These are phyloP conservation scores for Perccottus glenii DNA, from an alignment of 2,113 vertebrate genomes.

Conservation along the genomic window DNA sequence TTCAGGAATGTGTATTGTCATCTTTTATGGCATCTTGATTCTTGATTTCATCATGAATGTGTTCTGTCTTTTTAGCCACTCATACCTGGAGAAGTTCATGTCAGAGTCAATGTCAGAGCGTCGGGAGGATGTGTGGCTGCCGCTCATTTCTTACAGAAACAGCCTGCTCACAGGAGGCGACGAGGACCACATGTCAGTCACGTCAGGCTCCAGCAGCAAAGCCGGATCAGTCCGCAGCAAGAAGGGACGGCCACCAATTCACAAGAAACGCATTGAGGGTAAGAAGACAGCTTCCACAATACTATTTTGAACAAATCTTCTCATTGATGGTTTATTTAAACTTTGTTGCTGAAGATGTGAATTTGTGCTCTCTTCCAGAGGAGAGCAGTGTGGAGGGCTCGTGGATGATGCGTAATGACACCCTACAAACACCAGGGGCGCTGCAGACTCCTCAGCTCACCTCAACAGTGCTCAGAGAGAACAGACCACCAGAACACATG, in stretches of 20 bases:
- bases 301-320: too few species aligned
- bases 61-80: conserved; percentile 80
- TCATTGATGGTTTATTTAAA: not conserved
- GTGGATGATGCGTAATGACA: conserved; percentile 94
- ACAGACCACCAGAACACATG: conserved; percentile 93
- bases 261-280: conserved; percentile 97
- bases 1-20: too few species aligned
- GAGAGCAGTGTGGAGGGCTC: conserved; percentile 93
- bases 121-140: conserved; percentile 97
- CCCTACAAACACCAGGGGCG: conserved; percentile 89
- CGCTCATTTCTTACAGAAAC: conserved; percentile 97
- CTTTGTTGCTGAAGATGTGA: not conserved
- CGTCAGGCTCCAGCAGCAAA: conserved; percentile 96
- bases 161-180: conserved; percentile 95
- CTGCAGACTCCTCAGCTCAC: conserved; percentile 94
- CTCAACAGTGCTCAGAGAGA: conserved; percentile 95
- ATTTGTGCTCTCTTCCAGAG: conserved; percentile 75
- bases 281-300: conserved; percentile 29
- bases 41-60: not conserved
- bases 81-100: conserved; percentile 98
- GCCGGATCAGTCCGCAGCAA: conserved; percentile 95
- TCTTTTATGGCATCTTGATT: not conserved
- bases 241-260: conserved; percentile 92
- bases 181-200: conserved; percentile 93
- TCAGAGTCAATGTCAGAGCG: conserved; percentile 98